phyloP scores from a whole-genome alignment of 2,113 vertebrate species.

The Perca fluviatilis region DNA sequence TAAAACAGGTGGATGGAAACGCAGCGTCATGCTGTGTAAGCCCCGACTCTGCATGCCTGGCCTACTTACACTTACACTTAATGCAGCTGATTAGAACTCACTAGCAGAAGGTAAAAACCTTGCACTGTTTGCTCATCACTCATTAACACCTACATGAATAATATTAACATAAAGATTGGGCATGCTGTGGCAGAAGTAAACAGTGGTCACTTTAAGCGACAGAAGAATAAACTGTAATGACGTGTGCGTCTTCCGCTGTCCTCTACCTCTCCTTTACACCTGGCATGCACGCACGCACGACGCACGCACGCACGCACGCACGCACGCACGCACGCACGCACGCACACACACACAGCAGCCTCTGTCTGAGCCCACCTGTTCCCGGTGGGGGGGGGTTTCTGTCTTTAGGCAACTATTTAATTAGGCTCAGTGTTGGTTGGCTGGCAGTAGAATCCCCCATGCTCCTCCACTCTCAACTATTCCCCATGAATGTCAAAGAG shows the following conservation, averaged over 20 bases:
- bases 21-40: no score
- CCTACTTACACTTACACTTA: background rate
- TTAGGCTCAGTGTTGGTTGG: slow-evolving; percentile 62
- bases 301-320: background rate
- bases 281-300: background rate
- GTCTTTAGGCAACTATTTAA: slow-evolving; percentile 76
- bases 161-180: background rate
- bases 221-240: background rate
- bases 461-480: slow-evolving; percentile 39
- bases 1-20: background rate
- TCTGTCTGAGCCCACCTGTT: slow-evolving; percentile 57
- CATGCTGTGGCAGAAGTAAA: background rate
- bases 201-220: background rate
- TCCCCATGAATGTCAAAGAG: slow-evolving; percentile 61
- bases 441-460: slow-evolving; percentile 53
- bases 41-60: background rate
- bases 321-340: background rate
- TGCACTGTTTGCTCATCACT: background rate
- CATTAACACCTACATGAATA: background rate
- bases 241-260: background rate
- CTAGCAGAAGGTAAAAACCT: background rate
- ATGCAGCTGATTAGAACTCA: background rate
- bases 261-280: slow-evolving; percentile 44
- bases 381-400: slow-evolving; percentile 29
- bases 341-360: background rate